Evolutionary conservation across 2,888 invertebrate species (phyloP), one percentile per base, ranked within the genome.

Genomic region (Drosophila macrospina): DNA sequence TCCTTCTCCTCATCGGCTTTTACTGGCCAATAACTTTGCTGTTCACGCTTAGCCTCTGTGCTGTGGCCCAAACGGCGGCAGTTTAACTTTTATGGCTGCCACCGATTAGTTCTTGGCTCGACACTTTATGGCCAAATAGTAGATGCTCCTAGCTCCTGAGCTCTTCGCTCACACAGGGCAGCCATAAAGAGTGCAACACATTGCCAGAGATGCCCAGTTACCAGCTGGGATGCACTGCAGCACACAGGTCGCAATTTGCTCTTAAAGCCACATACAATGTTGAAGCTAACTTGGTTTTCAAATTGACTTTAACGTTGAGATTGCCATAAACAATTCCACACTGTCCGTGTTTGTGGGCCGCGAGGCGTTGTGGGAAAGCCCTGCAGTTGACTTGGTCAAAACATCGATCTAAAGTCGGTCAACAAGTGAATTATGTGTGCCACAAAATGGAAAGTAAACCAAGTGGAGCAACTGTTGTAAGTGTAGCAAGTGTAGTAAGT

Each of bases 101-200:
- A 80, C 69, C 82, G 88, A 86, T 83, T 83, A 83, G 82, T 80
- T 78, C 60, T 47, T 76, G 68, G 62, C 50, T 52, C 50, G 45
- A 60, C 78, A 74, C 67, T 82, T 82, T 82, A 82, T 76, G 69
- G 63, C 66, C 79, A 44, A 52, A 15, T 34, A 20, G 47, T 20
- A 54, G 68, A 57, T 30, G 24, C 56, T 16, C 20, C 55, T 20
- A 20, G 20, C 20, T 20, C 20, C 20, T n/a, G n/a, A n/a, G n/a
- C n/a, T n/a, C n/a, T n/a, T n/a, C n/a, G n/a, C n/a, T 28, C n/a
- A n/a, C n/a, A n/a, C n/a, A n/a, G n/a, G 39, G 36, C 36, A 24
- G 48, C 15, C 72, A 50, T 78, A 73, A 73, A 77, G 16, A 44
- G 5, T 24, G 51, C 36, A 41, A 44, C 8, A 13, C 51, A 77